These are phyloP conservation scores for Drosophila murphyi DNA, from an alignment of 1,140 invertebrate genomes.

Conservation along the genomic window DNA sequence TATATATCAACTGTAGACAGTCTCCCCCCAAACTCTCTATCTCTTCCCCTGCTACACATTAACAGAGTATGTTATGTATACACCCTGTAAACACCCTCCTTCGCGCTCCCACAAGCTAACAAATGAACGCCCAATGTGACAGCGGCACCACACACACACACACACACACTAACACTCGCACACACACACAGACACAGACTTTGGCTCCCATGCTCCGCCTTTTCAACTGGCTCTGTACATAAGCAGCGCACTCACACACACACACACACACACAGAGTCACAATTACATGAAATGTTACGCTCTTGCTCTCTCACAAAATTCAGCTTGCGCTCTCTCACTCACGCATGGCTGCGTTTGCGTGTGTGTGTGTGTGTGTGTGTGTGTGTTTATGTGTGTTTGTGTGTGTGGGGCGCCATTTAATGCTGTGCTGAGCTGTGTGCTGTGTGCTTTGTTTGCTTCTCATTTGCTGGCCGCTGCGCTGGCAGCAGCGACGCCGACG, in stretches of 20 bases:
- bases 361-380: conserved; percentile 20
- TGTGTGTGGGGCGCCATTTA: conserved; percentile 72
- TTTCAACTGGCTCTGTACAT: conserved; percentile 50
- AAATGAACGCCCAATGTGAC: conserved; percentile 51
- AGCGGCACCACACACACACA: conserved; percentile 36
- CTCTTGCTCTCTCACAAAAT: conserved; percentile 21
- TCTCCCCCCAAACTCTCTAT: not conserved
- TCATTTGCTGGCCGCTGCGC: conserved; percentile 60
- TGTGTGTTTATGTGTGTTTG: conserved; percentile 26
- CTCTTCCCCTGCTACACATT: conserved; percentile 18
- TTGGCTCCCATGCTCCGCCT: conserved; percentile 74
- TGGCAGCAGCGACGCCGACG: conserved; percentile 41
- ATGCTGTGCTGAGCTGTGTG: conserved; percentile 36
- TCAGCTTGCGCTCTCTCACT: conserved; percentile 33
- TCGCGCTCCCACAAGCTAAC: conserved; percentile 20
- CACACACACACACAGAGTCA: conserved; percentile 8
- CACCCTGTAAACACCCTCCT: not conserved
- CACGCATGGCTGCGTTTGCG: conserved; percentile 52
- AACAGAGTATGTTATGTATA: conserved; percentile 34
- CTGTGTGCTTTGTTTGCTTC: conserved; percentile 57
- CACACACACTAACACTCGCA: conserved; percentile 1
- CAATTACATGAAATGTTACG: conserved; percentile 18
- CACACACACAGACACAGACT: conserved; percentile 33
- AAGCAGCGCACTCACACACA: not conserved
- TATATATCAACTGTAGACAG: conserved; percentile 38